phyloP scores from a whole-genome alignment of 2,113 vertebrate genomes.

The Sander lucioperca region DNA sequence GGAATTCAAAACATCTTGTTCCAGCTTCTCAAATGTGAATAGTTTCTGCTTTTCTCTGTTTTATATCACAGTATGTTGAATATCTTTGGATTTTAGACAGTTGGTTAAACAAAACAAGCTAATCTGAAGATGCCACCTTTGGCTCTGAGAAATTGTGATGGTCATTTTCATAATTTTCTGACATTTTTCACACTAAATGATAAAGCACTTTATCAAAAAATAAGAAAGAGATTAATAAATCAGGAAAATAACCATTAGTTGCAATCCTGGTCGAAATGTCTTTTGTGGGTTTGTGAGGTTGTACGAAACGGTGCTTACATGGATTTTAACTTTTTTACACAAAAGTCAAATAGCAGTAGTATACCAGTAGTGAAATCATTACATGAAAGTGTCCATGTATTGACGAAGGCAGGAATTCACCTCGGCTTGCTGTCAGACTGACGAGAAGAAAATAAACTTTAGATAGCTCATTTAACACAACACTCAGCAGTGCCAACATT shows the following conservation, averaged over 20 bases:
- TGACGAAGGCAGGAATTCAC: conserved; percentile 27
- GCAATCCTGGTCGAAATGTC: background rate
- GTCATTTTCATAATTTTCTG: background rate
- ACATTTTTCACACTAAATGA: background rate
- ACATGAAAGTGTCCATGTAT: background rate
- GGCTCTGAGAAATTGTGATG: background rate
- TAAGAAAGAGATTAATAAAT: background rate
- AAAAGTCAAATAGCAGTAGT: background rate
- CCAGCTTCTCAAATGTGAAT: background rate
- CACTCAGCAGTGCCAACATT: conserved; percentile 38
- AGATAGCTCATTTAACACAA: conserved; percentile 55
- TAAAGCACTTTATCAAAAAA: background rate
- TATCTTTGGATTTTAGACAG: background rate
- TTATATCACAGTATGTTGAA: background rate
- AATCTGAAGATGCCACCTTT: background rate
- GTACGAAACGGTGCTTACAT: background rate
- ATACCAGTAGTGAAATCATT: background rate
- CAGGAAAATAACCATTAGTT: background rate
- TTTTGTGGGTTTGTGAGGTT: background rate
- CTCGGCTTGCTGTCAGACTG: conserved; percentile 17
- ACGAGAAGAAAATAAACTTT: conserved; percentile 46
- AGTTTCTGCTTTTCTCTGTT: background rate
- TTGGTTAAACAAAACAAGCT: background rate
- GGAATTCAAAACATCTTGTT: background rate
- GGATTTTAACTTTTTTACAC: background rate